Evolutionary conservation across 2,888 invertebrate genomes (phyloP), one percentile per base, ranked within the genome.

Genomic region (Abrostola tripartita): DNA sequence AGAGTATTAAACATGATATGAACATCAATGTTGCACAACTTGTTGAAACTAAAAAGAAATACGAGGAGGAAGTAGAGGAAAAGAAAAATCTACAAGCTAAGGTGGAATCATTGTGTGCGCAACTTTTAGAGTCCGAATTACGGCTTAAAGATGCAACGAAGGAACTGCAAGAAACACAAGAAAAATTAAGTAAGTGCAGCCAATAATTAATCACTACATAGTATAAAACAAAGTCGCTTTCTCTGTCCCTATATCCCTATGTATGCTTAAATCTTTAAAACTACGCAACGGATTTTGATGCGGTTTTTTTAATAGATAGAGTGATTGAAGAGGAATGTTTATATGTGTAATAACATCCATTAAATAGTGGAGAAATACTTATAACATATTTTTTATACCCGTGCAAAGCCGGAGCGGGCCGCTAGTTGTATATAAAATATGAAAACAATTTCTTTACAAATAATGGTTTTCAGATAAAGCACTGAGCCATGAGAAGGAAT

Each of bases 31-130:
- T 88, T 7, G 78, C 76, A 37, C 90, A 88, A 74, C 68, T 91
- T 44, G 83, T 87, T 24, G 91, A 91, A 76, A 77, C 81, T 44
- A 91, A 93, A 78, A 86, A 88, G 52, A 90, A 87, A 78, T 90
- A 87, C 61, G 83, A 87, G 6, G 79, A 85, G 64, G 84, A 83
- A 78, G 56, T 75, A 37, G 85, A 89, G 67, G 85, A 88, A 41
- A 91, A 88, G 35, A 81, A 78, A 6, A 83, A 78, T 52, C 65
- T 91, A 9, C 84, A 86, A 76, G 59, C 60, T 12, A 88, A 88
- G 79, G 61, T 89, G 12, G 86, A 88, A 61, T 67, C 81, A 40
- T 61, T 90, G 9, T 79, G 85, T 67, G 71, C 81, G 10, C 82
- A 90, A 72, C 80, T 90, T 24, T 36, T 85, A 4, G 88, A 92